Conservation (phyloP, 2,113 vertebrate genomes). For the Poeciliopsis prolifica region DNA sequence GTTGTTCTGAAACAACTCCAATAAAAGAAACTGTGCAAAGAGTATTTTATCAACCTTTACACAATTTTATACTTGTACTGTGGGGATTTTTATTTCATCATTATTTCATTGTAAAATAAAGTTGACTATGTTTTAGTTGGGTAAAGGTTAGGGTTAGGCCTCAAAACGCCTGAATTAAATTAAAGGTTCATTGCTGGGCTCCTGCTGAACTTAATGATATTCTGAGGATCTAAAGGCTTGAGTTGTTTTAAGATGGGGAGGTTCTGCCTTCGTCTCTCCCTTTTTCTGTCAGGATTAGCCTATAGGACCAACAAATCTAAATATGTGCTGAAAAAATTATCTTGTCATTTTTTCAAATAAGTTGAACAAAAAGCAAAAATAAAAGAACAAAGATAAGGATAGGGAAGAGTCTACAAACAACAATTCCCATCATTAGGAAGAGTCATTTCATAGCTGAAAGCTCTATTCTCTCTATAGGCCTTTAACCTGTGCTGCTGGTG, state of each 20-base stretch:
- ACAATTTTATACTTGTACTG: too few species aligned
- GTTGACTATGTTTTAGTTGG: too few species aligned
- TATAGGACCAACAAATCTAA: not conserved
- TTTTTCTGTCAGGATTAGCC: not conserved
- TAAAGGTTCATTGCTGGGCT: too few species aligned
- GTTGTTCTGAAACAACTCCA: too few species aligned
- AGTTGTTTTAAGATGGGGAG: not conserved
- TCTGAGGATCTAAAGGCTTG: not conserved
- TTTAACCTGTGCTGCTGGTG: constrained; percentile 69
- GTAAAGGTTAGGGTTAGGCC: too few species aligned
- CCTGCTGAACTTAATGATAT: too few species aligned
- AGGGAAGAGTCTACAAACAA: not conserved
- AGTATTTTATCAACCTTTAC: too few species aligned
- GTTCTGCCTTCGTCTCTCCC: not conserved
- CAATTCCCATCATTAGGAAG: not conserved
- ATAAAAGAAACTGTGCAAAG: too few species aligned
- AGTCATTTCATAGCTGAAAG: constrained; percentile 63
- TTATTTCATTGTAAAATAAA: too few species aligned
- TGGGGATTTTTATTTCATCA: too few species aligned
- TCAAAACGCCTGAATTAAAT: too few species aligned
- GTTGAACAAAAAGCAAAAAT: not conserved
- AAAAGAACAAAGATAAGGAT: not conserved
- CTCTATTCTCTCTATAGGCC: constrained; percentile 70
- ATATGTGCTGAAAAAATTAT: not conserved
- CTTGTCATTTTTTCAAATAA: not conserved